Base-by-base conservation (phyloP, 1,140 invertebrate genomes). In the Oreohelix idahoensis region DNA sequence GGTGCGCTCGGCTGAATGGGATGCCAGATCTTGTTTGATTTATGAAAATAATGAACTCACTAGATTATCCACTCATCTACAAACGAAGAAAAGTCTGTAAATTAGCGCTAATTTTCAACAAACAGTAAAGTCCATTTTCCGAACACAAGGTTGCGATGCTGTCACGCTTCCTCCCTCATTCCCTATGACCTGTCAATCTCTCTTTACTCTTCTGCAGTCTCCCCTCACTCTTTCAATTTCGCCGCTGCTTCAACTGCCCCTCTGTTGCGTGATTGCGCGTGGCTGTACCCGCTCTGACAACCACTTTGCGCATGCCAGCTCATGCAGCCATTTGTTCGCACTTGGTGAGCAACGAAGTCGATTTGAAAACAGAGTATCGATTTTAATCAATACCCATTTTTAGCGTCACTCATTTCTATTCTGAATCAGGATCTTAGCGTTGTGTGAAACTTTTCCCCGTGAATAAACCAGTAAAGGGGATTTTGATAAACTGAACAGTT, bases 301-400 rank as follows among this genome's bases (percentile, higher is more conserved):
- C 63, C 63, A 66, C 63, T 66, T 66, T 32, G 63, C 20, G 63
- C 63, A 32, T 66, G 63, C 29, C n/a, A 23, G 63, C 11, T 23
- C 63, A 66, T 66, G 63, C 63, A 29, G 63, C 63, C 63, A 11
- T 66, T 8, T 66, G 29, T 32, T 5, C n/a, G 8, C 63, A 32
- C 63, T 29, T 66, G n/a, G 63, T 66, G 63, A 66, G 63, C 63
- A 66, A 35, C 29, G 2, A 35, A 35, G n/a, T 66, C 4, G 63
- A 66, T 32, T 58, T 32, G 63, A 29, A 66, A 66, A 66, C 32
- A 66, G 63, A 66, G 63, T 66, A 66, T 66, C 63, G 63, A 66
- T 66, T 66, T 32, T 66, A 23, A 29, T 66, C 63, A 66, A 66
- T 66, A 66, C 63, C 32, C 63, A 2, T 38, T n/a, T 53, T 35